These are phyloP conservation scores for Cydia pomonella DNA, from an alignment of 1,140 invertebrate genomes.

Conservation along the genomic window DNA sequence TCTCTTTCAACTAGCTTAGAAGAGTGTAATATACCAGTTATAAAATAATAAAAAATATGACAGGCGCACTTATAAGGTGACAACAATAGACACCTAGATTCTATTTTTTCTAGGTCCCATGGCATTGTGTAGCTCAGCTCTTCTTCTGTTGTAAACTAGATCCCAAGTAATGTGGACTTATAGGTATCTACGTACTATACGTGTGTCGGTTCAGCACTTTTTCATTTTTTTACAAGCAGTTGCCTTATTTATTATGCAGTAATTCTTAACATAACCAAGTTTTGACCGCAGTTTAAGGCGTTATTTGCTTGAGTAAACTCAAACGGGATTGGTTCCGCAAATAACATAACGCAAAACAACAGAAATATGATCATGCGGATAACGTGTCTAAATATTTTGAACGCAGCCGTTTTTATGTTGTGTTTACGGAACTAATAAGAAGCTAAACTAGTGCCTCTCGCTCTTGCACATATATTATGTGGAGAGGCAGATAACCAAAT, in stretches of 20 bases:
- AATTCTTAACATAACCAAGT: neutral
- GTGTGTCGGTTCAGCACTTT: neutral
- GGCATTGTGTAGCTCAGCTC: neutral
- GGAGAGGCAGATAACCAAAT: no score
- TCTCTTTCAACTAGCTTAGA: no score
- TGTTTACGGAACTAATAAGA: neutral
- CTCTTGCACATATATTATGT: no score
- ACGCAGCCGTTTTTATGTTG: neutral
- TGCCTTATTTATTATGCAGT: neutral
- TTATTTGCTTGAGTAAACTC: neutral
- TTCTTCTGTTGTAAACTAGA: slow-evolving; percentile 17
- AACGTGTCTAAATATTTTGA: slow-evolving; percentile 2
- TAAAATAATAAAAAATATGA: no score
- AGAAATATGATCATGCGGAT: slow-evolving; percentile 24
- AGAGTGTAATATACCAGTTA: no score
- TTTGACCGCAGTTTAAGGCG: neutral
- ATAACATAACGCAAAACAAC: slow-evolving; percentile 22
- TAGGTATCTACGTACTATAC: neutral
- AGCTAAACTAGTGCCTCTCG: no score
- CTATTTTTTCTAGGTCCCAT: slow-evolving; percentile 6
- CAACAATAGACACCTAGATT: neutral
- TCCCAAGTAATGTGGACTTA: neutral
- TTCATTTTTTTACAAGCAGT: neutral
- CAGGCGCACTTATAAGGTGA: neutral
- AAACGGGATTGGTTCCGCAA: slow-evolving; percentile 11